Base-by-base conservation (phyloP, 2,113 vertebrate species). In the Otus sunia region DNA sequence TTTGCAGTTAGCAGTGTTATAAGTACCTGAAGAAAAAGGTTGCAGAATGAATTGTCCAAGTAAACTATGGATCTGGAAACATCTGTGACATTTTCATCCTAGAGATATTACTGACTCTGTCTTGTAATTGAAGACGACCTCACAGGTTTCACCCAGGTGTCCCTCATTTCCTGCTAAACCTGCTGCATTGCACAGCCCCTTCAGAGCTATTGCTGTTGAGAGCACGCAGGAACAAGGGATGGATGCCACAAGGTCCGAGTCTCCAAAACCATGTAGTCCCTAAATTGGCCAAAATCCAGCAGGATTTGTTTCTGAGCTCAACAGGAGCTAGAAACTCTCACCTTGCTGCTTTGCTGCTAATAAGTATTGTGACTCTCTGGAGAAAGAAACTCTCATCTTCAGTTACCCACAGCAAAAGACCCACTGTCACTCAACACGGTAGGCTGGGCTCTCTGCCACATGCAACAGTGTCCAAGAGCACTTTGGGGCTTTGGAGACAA, bases 371-470 rank as follows among this genome's bases (percentile, higher is more conserved):
- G 26, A 13, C 13, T 13, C 29, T 85, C 52, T 36, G 37, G 23
- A 68, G 67, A 39, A 37, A 59, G 62, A 18, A 53, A 17, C 59
- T 87, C 58, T 19, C 37, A 19, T 36, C 37, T 76, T 29, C 25
- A 12, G 22, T 11, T 34, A 22, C 45, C 1, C 1, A 12, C 26
- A 58, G 26, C 53, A 34, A 6, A 36, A 79, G 49, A 26, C 7
- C 14, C 9, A 2, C n/a, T 22, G 26, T 12, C 36, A 12, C 0
- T 3, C 36, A 45, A 16, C 0, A 2, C 17, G 58, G 23, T 11
- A 0, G 3, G 36, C 53, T 41, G 60, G 62, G 32, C 45, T 59
- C 56, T 45, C 73, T 56, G 53, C 43, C 32, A 6, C 0, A 2
- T 29, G 9, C 39, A 21, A 21, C 7, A 5, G 37, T 8, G 15